Evolutionary conservation across 1,140 invertebrate genomes (phyloP), one percentile per base, ranked within the genome.

Genomic region (Drosophila lacertosa): DNA sequence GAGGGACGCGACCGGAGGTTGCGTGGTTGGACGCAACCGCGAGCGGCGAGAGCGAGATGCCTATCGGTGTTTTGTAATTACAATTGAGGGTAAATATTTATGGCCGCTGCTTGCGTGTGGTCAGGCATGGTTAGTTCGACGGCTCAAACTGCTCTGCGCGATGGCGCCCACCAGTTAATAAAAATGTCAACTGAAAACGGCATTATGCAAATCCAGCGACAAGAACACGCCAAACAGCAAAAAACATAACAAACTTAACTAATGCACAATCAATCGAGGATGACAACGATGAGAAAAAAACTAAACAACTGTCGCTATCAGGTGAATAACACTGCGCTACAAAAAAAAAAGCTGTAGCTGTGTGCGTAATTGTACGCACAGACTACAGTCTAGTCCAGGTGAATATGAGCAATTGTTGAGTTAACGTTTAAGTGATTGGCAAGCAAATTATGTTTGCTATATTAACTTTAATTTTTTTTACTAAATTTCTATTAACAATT

Each of bases 61-160:
- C 81, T 84, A 84, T 84, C 82, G 81, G 81, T 84, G 81, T 84
- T 84, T 86, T 86, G 81, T 84, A 84, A 86, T 86, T 84, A 75
- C 81, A 84, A 84, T 84, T 59, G 80, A 62, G 80, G 80, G 80
- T 84, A 84, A 84, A 84, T 86, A 84, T 86, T 86, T 79, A 84
- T 76, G 69, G 74, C 64, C 67, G 65, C 64, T 54, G 44, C 47
- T 65, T 63, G 51, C 69, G 81, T 86, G 68, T 86, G 80, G 80
- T 84, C 80, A 81, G 68, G 77, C 80, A 74, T 68, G 58, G 80
- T 67, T 86, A 79, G 63, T 48, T 80, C 50, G 18, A 39, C 47
- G 58, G 22, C 32, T 40, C 47, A 50, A 16, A 33, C 10, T 20
- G 16, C 20, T 10, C 33, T 11, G 1, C 18, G 1, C 35, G 55